Evolutionary conservation across 1,140 invertebrate species (phyloP), one percentile per base, ranked within the genome.

Genomic region (Bilobella aurantiaca): DNA sequence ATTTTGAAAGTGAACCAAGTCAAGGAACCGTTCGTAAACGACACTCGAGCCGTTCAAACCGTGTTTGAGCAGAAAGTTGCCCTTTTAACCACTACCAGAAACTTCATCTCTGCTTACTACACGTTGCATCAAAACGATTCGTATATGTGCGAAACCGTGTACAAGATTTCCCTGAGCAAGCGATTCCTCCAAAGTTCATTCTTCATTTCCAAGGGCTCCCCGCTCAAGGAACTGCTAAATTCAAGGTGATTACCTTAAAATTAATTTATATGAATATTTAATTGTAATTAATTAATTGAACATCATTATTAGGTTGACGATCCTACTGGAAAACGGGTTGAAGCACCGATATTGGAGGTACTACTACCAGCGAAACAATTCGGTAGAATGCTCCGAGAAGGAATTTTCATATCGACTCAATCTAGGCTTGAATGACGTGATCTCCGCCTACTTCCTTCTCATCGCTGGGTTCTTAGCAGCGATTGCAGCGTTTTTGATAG

Each of bases 51-150:
- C 25, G 49, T 53, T 12, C 14, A 53, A 53, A 23, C 8, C 3
- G 49, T 53, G 3, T 18, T 23, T 5, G 49, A 3, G 8, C 14
- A 23, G 12, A 23, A 53, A 8, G 21, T 23, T 16, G 49, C 49
- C 5, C 25, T 14, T 53, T 23, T 53, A 12, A 53, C 12, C 25
- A 53, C 49, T 5, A 23, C 49, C 5, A 12, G 49, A 23, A 53
- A 53, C 25, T 53, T 53, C 25, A 53, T 53, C 21, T 53, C 49
- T 53, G 8, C 49, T 53, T 53, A 53, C 49, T 53, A 53, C 49
- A 53, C 49, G 5, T 5, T 53, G 12, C 49, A 53, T 12, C 49
- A 12, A 23, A 53, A 53, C 25, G 49, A 53, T 53, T 53, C 49
- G 5, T 16, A 16, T 5, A 53, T 53, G 49, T 53, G 49, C 25